phyloP scores from a whole-genome alignment of 1,140 invertebrate genomes.

The Dinoponera quadriceps region DNA sequence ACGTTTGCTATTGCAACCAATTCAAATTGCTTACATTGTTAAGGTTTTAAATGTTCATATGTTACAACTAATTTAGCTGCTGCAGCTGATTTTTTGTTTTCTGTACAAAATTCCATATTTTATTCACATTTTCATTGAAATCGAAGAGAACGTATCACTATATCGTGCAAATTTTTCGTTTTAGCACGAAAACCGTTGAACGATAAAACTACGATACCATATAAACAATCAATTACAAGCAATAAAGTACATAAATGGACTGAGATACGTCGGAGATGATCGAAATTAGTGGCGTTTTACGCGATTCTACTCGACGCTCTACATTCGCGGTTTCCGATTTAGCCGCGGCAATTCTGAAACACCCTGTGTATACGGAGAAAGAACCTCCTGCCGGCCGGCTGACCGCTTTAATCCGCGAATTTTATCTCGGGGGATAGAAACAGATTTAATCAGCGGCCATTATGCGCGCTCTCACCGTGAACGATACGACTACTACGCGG shows the following conservation, averaged over 20 bases:
- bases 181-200: slow-evolving; percentile 7
- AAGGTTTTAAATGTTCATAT: too few relatives aligned
- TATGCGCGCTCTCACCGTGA: slow-evolving; percentile 66
- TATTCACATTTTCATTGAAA: background rate
- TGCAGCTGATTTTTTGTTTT: too few relatives aligned
- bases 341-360: background rate
- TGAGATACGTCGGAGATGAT: too few relatives aligned
- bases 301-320: too few relatives aligned
- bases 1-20: too few relatives aligned
- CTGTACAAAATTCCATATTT: background rate
- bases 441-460: slow-evolving; percentile 74
- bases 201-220: background rate
- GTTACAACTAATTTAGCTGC: too few relatives aligned
- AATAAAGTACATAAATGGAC: too few relatives aligned
- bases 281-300: too few relatives aligned
- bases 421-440: slow-evolving; percentile 59
- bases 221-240: too few relatives aligned
- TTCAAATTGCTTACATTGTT: too few relatives aligned
- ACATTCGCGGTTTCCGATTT: too few relatives aligned
- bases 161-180: background rate
- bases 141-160: background rate
- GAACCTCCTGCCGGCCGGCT: slow-evolving; percentile 22
- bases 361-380: background rate
- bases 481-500: slow-evolving; percentile 62
- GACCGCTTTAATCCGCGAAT: slow-evolving; percentile 69